A percentile compares a stretch with the other conserved stretches of the same genome.
Conservation (phyloP, 2,113 vertebrate species). For the Porphyrio hochstetteri region DNA sequence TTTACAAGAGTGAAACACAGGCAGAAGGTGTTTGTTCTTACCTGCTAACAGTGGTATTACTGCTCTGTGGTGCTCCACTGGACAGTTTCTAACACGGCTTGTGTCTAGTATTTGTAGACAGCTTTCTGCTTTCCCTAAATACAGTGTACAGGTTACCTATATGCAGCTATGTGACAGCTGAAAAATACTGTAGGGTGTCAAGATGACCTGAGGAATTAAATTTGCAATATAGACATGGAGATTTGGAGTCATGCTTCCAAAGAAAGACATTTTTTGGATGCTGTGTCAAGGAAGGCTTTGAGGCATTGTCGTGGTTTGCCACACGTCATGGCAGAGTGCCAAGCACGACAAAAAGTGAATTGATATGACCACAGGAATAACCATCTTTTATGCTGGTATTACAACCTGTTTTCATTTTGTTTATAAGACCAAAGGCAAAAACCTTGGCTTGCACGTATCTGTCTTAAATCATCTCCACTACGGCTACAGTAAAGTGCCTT, state of each 20-base stretch:
- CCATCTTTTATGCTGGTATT: neutral
- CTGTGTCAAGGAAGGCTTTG: neutral
- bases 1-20: neutral
- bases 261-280: neutral
- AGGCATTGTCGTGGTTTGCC: neutral
- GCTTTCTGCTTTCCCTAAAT: neutral
- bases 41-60: neutral
- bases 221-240: fast-evolving
- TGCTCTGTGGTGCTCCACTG: neutral
- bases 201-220: neutral
- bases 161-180: neutral
- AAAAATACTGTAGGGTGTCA: neutral
- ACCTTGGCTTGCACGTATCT: neutral
- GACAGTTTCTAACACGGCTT: neutral
- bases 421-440: neutral
- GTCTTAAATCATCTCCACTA: neutral
- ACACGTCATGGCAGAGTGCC: neutral
- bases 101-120: neutral
- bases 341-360: neutral
- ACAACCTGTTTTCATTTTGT: constrained; percentile 8
- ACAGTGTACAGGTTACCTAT: neutral
- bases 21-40: neutral
- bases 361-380: neutral
- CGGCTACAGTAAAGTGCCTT: neutral
- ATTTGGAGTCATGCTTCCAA: neutral